Evolutionary conservation across 2,113 vertebrate genomes (phyloP).

Genomic region (Poecilia latipinna): DNA sequence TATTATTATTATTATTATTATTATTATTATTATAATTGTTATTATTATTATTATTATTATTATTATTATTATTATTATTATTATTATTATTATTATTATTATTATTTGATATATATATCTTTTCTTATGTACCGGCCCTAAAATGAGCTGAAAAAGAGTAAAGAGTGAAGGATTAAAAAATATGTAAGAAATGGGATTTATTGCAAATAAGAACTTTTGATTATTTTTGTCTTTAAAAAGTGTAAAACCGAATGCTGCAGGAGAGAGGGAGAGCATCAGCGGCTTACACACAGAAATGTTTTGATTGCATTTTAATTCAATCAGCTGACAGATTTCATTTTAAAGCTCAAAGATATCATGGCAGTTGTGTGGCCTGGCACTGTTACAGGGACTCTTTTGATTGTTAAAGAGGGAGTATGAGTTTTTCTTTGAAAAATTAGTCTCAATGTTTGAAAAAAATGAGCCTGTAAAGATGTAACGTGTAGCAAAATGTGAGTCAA

Average conservation of each 20-base stretch:
- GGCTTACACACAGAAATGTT: conserved; percentile 26
- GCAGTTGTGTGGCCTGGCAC: conserved; percentile 49
- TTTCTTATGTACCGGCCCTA: not conserved
- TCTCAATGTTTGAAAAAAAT: conserved; percentile 39
- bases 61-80: too few species aligned
- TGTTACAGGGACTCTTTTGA: conserved; percentile 46
- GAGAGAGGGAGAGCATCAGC: conserved; percentile 10
- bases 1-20: too few species aligned
- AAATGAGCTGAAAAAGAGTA: not conserved
- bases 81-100: too few species aligned
- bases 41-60: too few species aligned
- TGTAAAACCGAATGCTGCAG: conserved; percentile 38
- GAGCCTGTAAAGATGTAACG: conserved; percentile 47
- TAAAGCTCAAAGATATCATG: conserved; percentile 58
- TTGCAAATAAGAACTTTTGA: not conserved
- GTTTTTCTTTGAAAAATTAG: conserved; percentile 51
- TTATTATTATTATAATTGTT: too few species aligned
- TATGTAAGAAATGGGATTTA: not conserved
- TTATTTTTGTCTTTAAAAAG: conserved; percentile 61
- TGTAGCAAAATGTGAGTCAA: conserved; percentile 54
- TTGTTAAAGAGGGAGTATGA: conserved; percentile 53
- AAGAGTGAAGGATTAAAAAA: not conserved
- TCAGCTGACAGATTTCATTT: conserved; percentile 36
- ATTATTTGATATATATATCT: not conserved
- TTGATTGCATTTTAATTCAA: conserved; percentile 55